These are phyloP conservation scores for Blomia tropicalis DNA, from an alignment of 2,888 invertebrate genomes.

Conservation along the genomic window DNA sequence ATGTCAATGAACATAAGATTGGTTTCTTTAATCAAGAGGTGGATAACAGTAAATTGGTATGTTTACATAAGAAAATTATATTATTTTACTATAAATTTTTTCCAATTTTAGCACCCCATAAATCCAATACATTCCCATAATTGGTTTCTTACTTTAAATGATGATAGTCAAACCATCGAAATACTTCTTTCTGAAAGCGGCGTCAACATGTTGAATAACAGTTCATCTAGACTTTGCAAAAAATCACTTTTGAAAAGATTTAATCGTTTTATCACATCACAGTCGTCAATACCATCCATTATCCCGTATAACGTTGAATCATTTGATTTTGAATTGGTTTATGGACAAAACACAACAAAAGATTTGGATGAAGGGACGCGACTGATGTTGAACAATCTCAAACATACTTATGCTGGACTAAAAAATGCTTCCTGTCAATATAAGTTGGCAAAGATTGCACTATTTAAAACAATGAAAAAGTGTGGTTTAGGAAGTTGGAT, in stretches of 20 bases:
- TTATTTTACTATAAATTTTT: no score
- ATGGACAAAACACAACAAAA: conserved; percentile 23
- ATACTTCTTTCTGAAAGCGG: conserved; percentile 71
- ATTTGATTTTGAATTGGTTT: not conserved
- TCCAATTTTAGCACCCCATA: conserved; percentile 37
- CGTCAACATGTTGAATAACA: conserved; percentile 49
- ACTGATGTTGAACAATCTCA: not conserved
- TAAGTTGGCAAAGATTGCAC: conserved; percentile 51
- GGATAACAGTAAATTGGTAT: no score
- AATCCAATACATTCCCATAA: conserved; percentile 82
- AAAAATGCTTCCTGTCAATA: conserved; percentile 32
- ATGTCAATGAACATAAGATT: conserved; percentile 53
- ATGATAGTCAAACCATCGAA: conserved; percentile 48
- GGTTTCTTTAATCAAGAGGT: not conserved
- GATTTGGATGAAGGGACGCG: not conserved
- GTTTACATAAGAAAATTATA: no score
- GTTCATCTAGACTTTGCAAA: conserved; percentile 61
- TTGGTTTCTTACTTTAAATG: conserved; percentile 46
- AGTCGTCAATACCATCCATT: conserved; percentile 16
- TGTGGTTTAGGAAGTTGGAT: conserved; percentile 75
- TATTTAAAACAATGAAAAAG: conserved; percentile 61
- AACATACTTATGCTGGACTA: not conserved
- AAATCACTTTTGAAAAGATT: conserved; percentile 52
- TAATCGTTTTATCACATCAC: conserved; percentile 22
- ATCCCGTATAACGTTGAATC: conserved; percentile 5